Conservation (phyloP, 1,140 invertebrate species). For the Scaptomyza pallida region DNA sequence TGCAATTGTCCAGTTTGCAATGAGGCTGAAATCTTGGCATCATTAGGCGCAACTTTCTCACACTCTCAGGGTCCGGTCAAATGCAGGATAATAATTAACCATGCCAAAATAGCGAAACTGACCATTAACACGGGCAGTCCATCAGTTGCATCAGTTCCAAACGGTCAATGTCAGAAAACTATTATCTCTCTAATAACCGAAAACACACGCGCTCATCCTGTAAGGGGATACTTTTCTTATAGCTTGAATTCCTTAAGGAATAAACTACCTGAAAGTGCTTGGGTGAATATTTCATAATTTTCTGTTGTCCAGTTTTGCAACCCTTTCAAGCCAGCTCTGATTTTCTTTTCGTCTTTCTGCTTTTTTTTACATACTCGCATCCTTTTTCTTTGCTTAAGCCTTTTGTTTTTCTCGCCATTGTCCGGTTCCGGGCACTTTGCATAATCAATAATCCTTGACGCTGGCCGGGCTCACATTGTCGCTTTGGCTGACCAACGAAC, state of each 20-base stretch:
- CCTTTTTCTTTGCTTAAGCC: conserved; percentile 73
- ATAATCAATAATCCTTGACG: conserved; percentile 84
- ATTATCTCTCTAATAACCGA: conserved; percentile 83
- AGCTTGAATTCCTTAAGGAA: conserved; percentile 42
- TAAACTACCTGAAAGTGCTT: conserved; percentile 9
- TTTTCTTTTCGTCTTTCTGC: conserved; percentile 14
- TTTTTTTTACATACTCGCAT: conserved; percentile 32
- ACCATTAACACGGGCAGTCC: conserved; percentile 67
- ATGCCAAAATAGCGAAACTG: conserved; percentile 81
- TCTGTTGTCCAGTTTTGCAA: conserved; percentile 64
- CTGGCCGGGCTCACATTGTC: conserved; percentile 62
- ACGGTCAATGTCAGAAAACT: conserved; percentile 60
- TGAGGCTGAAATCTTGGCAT: conserved; percentile 12
- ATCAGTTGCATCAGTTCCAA: conserved; percentile 25
- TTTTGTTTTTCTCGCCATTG: conserved; percentile 77
- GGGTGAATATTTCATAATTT: conserved; percentile 52
- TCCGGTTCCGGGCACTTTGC: conserved; percentile 77
- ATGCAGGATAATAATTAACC: conserved; percentile 76
- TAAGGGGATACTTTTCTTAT: conserved; percentile 72
- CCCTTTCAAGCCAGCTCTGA: conserved; percentile 57
- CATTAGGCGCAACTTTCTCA: conserved; percentile 69
- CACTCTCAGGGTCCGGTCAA: conserved; percentile 52
- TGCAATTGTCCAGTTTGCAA: conserved; percentile 22
- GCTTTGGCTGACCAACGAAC: conserved; percentile 65
- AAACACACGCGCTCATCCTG: conserved; percentile 79